These are phyloP conservation scores for Tragelaphus strepsiceros DNA, from an alignment of 2,113 vertebrate genomes.

Conservation along the genomic window DNA sequence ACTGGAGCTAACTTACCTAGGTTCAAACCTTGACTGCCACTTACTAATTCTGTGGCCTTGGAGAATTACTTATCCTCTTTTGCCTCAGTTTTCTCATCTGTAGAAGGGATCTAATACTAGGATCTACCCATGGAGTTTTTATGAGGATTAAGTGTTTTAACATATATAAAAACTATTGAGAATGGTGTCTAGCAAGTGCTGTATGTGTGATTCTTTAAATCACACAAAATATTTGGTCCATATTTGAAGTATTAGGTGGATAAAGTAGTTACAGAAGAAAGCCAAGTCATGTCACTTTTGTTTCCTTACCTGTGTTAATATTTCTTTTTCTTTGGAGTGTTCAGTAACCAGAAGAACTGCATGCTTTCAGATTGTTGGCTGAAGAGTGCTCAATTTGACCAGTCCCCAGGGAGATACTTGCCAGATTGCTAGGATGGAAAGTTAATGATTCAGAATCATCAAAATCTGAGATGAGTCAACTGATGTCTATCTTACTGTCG, in stretches of 20 bases:
- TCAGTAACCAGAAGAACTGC: not conserved
- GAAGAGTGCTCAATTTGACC: not conserved
- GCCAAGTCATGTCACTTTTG: not conserved
- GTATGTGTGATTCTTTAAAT: not conserved
- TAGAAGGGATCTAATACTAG: not conserved
- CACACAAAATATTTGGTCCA: not conserved
- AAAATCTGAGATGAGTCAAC: not conserved
- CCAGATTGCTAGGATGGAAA: not conserved
- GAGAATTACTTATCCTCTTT: not conserved
- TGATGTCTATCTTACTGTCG: not conserved
- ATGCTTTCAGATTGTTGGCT: not conserved
- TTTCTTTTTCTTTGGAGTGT: conserved; percentile 2
- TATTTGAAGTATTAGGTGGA: not conserved
- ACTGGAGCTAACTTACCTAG: not conserved
- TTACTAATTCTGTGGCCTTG: not conserved
- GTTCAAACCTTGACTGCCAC: not conserved
- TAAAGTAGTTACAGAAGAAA: not conserved
- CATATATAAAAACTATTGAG: not conserved
- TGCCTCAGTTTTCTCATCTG: not conserved
- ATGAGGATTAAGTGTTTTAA: not conserved
- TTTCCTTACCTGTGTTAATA: not conserved
- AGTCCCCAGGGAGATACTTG: not conserved
- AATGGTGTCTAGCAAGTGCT: not conserved
- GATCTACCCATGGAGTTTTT: not conserved
- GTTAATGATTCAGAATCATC: not conserved